phyloP scores from a whole-genome alignment of 2,113 vertebrate species.

The Noctilio leporinus region DNA sequence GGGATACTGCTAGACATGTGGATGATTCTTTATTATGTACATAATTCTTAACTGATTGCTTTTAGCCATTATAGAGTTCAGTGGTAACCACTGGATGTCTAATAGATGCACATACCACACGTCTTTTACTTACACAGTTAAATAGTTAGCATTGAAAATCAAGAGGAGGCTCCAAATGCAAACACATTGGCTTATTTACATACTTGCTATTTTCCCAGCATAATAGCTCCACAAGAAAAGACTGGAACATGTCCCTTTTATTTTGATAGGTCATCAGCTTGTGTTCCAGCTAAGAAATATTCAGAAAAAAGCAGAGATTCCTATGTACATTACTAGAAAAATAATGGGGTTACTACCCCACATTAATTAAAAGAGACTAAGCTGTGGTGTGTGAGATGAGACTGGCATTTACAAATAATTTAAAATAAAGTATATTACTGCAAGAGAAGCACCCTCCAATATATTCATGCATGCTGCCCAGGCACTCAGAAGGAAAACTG shows the following conservation, averaged over 20 bases:
- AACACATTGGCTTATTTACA: background rate
- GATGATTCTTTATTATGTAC: background rate
- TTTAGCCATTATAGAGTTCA: background rate
- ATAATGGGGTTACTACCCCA: background rate
- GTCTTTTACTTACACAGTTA: conserved; percentile 9
- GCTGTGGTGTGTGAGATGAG: background rate
- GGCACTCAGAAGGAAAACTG: accelerated
- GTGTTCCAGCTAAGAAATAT: background rate
- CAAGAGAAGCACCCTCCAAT: background rate
- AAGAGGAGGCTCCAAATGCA: background rate
- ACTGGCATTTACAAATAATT: background rate
- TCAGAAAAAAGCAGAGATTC: background rate
- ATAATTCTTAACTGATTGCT: background rate
- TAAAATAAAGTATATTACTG: background rate
- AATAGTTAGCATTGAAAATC: background rate
- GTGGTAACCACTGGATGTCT: background rate
- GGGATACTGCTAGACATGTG: accelerated
- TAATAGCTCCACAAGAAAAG: background rate
- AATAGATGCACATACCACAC: background rate
- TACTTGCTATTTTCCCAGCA: background rate
- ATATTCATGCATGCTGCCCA: background rate
- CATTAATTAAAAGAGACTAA: background rate
- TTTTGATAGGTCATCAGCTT: background rate
- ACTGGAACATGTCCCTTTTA: background rate
- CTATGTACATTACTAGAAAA: background rate